phyloP scores from a whole-genome alignment of 2,888 invertebrate species.

The Alloscopus bannaensis region DNA sequence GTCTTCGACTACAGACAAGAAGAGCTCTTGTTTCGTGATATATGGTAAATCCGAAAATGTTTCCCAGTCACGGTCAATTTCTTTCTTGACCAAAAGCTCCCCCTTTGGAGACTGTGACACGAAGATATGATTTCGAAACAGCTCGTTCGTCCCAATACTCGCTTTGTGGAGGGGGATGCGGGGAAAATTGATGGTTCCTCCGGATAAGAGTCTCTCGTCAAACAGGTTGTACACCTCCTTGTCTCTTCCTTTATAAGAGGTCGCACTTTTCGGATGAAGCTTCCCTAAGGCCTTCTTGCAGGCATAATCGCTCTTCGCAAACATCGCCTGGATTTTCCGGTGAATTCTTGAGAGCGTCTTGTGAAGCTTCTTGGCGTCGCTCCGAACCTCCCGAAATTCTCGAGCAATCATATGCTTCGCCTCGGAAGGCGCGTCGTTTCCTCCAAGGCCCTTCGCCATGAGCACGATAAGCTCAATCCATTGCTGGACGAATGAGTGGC shows the following conservation, averaged over 20 bases:
- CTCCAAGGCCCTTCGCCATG: constrained; percentile 38
- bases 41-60: constrained; percentile 56
- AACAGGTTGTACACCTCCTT: not conserved
- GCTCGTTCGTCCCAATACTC: constrained; percentile 20
- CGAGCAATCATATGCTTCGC: constrained; percentile 38
- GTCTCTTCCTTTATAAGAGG: not conserved
- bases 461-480: constrained; percentile 54
- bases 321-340: constrained; percentile 37
- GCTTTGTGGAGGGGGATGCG: constrained; percentile 32
- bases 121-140: constrained; percentile 58
- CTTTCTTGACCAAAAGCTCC: constrained; percentile 50
- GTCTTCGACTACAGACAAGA: constrained; percentile 61
- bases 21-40: constrained; percentile 48
- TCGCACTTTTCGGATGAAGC: constrained; percentile 43
- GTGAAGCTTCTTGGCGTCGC: constrained; percentile 23
- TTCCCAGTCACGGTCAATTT: constrained; percentile 53
- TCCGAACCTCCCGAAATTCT: constrained; percentile 41
- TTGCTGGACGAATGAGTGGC: constrained; percentile 51
- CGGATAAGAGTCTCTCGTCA: not conserved
- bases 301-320: constrained; percentile 29
- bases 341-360: constrained; percentile 35
- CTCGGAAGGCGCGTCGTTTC: constrained; percentile 21
- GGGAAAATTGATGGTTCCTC: constrained; percentile 15
- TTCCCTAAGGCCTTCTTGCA: constrained; percentile 32
- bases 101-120: constrained; percentile 49